These are phyloP conservation scores for Lanistes nyassanus DNA, from an alignment of 1,140 invertebrate species.

Conservation along the genomic window DNA sequence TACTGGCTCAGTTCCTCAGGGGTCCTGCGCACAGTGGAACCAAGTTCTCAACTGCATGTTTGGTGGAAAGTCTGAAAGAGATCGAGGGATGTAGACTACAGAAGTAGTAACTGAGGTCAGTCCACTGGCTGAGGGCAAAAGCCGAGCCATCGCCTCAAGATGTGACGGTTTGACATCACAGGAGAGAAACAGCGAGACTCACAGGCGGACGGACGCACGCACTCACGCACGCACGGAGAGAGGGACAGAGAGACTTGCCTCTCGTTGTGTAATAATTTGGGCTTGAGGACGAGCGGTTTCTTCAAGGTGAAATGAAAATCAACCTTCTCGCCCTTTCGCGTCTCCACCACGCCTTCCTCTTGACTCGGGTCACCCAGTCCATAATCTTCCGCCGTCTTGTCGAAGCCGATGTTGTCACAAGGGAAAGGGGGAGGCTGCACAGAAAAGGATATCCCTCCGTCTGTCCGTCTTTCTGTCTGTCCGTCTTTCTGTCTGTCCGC, in stretches of 20 bases:
- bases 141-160: background rate
- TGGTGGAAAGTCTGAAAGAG: background rate
- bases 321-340: conserved; percentile 1
- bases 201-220: conserved; percentile 6
- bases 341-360: conserved; percentile 7
- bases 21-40: too few species aligned
- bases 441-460: too few species aligned
- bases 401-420: background rate
- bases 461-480: too few species aligned
- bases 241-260: background rate
- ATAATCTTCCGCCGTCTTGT: background rate
- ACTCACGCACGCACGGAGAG: background rate
- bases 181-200: conserved; percentile 1
- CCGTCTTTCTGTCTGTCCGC: too few species aligned
- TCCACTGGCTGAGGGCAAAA: background rate
- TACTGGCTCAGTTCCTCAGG: too few species aligned
- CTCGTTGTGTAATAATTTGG: background rate
- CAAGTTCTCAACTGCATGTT: too few species aligned
- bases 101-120: background rate
- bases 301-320: conserved; percentile 1
- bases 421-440: conserved; percentile 7
- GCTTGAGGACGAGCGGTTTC: background rate
- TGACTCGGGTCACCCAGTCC: background rate
- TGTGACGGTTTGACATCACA: background rate
- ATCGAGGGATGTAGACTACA: background rate